A percentile compares a stretch with the other conserved stretches of the same genome.
These are phyloP conservation scores for Pipistrellus pipistrellus DNA, from an alignment of 2,797 vertebrate genomes.

Conservation along the genomic window DNA sequence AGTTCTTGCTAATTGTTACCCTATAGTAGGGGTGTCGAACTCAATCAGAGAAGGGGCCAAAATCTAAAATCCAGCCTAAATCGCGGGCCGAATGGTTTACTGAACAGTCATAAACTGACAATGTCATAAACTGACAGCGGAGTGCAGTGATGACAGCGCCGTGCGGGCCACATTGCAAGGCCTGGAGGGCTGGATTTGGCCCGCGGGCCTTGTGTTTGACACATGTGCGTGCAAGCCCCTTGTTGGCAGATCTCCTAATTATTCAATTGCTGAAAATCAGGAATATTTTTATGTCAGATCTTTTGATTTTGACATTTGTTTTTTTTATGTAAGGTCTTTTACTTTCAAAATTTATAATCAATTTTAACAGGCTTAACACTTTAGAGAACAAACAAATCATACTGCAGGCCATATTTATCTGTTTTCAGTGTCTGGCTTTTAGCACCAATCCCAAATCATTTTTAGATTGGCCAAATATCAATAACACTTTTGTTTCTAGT, in stretches of 20 bases:
- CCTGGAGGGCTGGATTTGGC: no score
- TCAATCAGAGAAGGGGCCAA: no score
- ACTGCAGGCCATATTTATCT: neutral
- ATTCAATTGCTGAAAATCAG: conserved; percentile 16
- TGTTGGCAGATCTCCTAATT: neutral
- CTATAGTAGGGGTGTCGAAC: no score
- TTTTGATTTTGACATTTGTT: conserved; percentile 14
- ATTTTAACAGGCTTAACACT: conserved; percentile 32
- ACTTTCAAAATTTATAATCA: neutral
- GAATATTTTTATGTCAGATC: neutral
- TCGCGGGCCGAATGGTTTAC: no score
- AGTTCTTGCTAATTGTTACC: neutral
- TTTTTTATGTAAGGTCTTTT: neutral
- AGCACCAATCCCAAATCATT: neutral
- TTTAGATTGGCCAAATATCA: neutral
- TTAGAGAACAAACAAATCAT: conserved; percentile 10
- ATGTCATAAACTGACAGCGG: no score
- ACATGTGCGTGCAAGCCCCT: neutral
- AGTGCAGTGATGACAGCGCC: no score
- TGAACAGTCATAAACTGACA: no score
- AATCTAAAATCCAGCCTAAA: no score
- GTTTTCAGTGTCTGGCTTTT: neutral
- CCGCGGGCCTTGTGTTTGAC: no score
- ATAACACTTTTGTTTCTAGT: neutral
- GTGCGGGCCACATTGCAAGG: no score